Conservation (phyloP, 2,797 vertebrate species). For the Paguma larvata region DNA sequence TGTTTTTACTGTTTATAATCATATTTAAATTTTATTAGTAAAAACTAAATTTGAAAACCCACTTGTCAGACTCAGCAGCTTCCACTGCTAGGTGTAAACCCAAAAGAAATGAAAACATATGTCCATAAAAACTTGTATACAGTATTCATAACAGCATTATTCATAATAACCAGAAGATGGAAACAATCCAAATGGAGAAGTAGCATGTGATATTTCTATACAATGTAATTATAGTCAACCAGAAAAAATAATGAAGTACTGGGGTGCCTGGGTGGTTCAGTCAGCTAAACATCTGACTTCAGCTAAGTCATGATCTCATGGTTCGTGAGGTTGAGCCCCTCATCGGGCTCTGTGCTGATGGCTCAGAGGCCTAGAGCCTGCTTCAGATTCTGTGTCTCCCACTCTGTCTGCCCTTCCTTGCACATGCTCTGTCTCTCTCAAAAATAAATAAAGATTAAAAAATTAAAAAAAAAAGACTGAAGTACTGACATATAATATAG, state of each 20-base stretch:
- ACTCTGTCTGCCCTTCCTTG: too few relatives aligned
- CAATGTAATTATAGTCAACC: background rate
- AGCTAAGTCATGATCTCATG: too few relatives aligned
- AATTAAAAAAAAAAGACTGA: background rate
- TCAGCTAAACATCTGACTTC: too few relatives aligned
- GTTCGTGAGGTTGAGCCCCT: too few relatives aligned
- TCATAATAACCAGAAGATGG: background rate
- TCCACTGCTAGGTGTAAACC: background rate
- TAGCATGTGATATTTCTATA: background rate
- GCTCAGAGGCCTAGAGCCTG: too few relatives aligned
- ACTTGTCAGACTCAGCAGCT: background rate
- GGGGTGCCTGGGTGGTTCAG: too few relatives aligned
- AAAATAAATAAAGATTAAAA: too few relatives aligned
- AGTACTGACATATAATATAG: background rate
- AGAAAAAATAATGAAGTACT: background rate
- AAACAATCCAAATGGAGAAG: background rate
- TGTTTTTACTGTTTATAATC: background rate
- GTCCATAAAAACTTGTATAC: background rate
- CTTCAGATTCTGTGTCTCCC: too few relatives aligned
- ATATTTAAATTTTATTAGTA: background rate
- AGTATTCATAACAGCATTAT: background rate
- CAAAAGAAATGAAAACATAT: slow-evolving; percentile 28
- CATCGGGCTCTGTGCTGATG: too few relatives aligned
- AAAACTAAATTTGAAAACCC: background rate
- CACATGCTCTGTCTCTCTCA: too few relatives aligned